A percentile compares a stretch with the other conserved stretches of the same genome.
These are phyloP conservation scores for Corapipo altera DNA, from an alignment of 2,113 vertebrate genomes.

Conservation along the genomic window DNA sequence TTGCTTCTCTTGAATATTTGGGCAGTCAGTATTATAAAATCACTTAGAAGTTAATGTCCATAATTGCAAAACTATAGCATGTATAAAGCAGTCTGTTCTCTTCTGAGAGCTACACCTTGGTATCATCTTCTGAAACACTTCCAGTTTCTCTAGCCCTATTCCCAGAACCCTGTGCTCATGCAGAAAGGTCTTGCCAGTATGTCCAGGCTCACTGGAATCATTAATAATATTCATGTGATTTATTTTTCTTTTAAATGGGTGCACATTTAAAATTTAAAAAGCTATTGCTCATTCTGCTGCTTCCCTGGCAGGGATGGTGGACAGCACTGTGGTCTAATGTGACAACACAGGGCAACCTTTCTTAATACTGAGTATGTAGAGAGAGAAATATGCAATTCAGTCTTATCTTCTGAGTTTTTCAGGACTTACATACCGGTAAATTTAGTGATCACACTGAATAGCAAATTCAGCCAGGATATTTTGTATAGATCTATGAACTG, in stretches of 20 bases:
- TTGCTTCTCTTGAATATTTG: neutral
- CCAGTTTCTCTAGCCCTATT: neutral
- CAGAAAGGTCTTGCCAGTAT: neutral
- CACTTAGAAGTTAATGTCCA: neutral
- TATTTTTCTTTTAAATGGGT: neutral
- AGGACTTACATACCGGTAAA: neutral
- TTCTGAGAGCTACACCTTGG: neutral
- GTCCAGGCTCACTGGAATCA: neutral
- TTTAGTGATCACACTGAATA: neutral
- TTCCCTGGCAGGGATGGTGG: neutral
- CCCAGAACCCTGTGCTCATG: neutral
- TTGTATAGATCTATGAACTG: neutral
- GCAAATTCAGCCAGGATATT: neutral
- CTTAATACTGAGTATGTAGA: neutral
- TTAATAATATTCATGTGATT: neutral
- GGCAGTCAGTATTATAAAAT: neutral
- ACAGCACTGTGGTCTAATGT: neutral
- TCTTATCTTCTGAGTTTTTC: neutral
- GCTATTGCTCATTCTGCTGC: neutral
- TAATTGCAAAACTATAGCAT: neutral
- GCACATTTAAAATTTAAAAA: neutral
- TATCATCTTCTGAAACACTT: neutral
- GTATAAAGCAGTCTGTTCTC: neutral
- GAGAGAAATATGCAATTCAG: neutral
- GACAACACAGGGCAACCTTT: neutral